A percentile compares a stretch with the other conserved stretches of the same genome.
Conservation (phyloP, 2,888 invertebrate genomes). For the Pyrrhosoma nymphula region DNA sequence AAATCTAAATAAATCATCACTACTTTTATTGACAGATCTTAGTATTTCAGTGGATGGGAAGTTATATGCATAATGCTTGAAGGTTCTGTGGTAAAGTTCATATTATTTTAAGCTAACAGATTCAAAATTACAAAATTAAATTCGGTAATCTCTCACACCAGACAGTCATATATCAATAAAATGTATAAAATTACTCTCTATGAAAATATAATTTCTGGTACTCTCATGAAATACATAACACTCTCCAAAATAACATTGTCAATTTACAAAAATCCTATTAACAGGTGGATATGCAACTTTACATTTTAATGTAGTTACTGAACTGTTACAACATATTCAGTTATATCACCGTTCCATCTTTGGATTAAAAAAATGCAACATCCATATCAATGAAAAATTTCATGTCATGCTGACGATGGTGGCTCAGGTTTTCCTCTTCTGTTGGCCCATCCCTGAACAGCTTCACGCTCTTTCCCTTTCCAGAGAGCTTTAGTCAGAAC, state of each 20-base stretch:
- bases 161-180: background rate
- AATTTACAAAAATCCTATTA: background rate
- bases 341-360: background rate
- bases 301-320: background rate
- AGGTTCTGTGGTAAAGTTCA: too few species aligned
- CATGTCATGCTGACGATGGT: constrained; percentile 34
- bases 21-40: too few species aligned
- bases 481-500: constrained; percentile 27
- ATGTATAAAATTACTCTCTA: background rate
- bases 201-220: background rate
- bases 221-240: background rate
- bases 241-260: background rate
- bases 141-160: background rate
- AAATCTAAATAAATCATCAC: too few species aligned
- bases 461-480: constrained; percentile 57
- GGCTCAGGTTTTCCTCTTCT: constrained; percentile 52
- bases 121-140: too few species aligned
- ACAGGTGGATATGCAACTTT: background rate
- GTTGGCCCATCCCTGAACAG: constrained; percentile 42
- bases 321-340: background rate
- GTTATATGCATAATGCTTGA: too few species aligned
- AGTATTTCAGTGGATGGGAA: too few species aligned
- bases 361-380: background rate
- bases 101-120: too few species aligned
- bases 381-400: background rate